Conservation (phyloP, 1,140 invertebrate genomes). For the Euglossa dilemma region DNA sequence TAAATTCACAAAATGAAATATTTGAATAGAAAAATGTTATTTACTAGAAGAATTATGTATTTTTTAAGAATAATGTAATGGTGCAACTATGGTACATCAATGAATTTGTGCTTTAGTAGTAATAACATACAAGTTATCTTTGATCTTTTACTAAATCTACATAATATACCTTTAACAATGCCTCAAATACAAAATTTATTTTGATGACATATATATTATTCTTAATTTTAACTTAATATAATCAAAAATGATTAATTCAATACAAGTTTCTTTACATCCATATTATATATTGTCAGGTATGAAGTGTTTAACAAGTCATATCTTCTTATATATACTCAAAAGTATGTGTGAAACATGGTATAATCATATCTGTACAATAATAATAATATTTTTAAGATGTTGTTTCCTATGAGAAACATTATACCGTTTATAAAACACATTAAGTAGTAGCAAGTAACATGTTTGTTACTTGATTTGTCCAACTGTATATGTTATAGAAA, state of each 20-base stretch:
- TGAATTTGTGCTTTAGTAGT: conserved; percentile 25
- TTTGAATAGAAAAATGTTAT: conserved; percentile 33
- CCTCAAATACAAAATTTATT: conserved; percentile 43
- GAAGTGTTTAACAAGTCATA: conserved; percentile 50
- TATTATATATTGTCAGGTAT: conserved; percentile 53
- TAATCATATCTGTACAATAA: conserved; percentile 11
- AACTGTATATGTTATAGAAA: not conserved
- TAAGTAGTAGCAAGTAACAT: conserved; percentile 37
- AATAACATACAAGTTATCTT: conserved; percentile 5
- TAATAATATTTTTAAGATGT: conserved; percentile 20
- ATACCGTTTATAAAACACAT: conserved; percentile 17
- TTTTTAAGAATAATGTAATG: conserved; percentile 14
- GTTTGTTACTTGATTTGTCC: conserved; percentile 21
- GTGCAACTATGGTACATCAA: conserved; percentile 13
- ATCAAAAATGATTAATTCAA: conserved; percentile 46
- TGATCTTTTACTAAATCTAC: conserved; percentile 6
- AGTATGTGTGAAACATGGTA: conserved; percentile 36
- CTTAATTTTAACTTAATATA: conserved; percentile 39
- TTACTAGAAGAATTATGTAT: conserved; percentile 30
- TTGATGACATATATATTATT: conserved; percentile 18
- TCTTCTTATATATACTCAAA: conserved; percentile 42
- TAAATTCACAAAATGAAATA: conserved; percentile 41
- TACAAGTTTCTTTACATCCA: conserved; percentile 29
- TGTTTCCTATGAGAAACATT: conserved; percentile 9
- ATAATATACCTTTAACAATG: conserved; percentile 25